Evolutionary conservation across 2,113 vertebrate genomes (phyloP).

Genomic region (Cricetomys ansorgei): DNA sequence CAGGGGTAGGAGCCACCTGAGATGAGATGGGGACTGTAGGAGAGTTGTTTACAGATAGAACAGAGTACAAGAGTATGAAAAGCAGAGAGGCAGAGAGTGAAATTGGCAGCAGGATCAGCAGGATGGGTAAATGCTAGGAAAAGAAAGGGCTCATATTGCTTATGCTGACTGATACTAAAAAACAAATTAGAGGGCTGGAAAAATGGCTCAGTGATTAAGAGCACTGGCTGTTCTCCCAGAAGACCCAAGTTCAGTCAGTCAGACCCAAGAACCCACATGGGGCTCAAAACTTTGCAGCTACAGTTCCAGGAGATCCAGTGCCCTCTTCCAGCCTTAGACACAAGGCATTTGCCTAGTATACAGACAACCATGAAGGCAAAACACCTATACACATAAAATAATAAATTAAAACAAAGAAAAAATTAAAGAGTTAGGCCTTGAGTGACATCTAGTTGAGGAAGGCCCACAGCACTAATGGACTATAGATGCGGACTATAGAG

Average conservation of each 20-base stretch:
- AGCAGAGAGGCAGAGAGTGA: neutral
- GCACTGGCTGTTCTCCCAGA: neutral
- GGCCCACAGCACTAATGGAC: neutral
- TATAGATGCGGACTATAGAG: neutral
- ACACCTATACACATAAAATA: neutral
- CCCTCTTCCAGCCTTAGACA: neutral
- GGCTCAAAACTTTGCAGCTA: neutral
- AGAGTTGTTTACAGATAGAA: neutral
- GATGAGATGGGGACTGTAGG: neutral
- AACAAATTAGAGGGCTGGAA: neutral
- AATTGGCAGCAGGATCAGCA: neutral
- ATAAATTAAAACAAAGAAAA: neutral
- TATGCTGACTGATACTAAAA: neutral
- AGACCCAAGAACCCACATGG: neutral
- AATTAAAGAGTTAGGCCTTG: neutral
- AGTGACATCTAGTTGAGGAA: neutral
- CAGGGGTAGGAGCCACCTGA: neutral
- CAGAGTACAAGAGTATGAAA: neutral
- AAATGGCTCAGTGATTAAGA: neutral
- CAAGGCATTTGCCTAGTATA: neutral
- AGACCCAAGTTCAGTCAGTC: neutral
- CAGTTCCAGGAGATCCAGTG: neutral
- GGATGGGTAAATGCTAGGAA: neutral
- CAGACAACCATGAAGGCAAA: neutral
- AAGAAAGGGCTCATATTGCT: neutral